Evolutionary conservation across 2,797 vertebrate genomes (phyloP), one percentile per base, ranked within the genome.

Genomic region (Eutrigla gurnardus): DNA sequence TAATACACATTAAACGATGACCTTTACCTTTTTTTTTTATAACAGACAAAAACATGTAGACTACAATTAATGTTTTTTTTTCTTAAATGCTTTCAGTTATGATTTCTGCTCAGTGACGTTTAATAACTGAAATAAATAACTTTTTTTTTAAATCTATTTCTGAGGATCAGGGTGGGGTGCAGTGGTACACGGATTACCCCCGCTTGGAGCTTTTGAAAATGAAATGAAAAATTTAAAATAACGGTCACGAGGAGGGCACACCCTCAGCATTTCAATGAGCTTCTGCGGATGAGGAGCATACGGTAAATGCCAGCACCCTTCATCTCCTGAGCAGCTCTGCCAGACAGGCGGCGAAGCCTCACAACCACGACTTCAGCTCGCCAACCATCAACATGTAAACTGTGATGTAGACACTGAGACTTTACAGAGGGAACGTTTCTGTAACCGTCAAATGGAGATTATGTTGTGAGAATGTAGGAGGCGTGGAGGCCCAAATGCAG

Each of bases 251-350:
- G 9, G 79, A 65, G 86, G 86, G 77, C 89, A 90, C 89, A 75
- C 88, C 90, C 90, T 66, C 66, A n/a, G 86, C 87, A 91, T 91
- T 82, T 91, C 82, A 91, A 89, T 91, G 87, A 89, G 89, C 75
- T 67, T 74, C 78, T 77, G 77, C 88, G 78, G 74, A 78, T 88
- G 33, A 78, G 49, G 46, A 87, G 68, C 77, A 70, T 64, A 65
- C 85, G 73, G 78, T 88, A 87, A 91, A 91, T 91, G 90, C 88
- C 90, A 92, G 73, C 78, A 60, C 67, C 82, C 88, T 81, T 88
- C 78, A 82, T 85, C 82, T 80, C 46, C 1, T 64, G 55, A 62
- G 75, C 81, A 57, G 80, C 73, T 61, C 77, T 86, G 85, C 83
- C 85, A 84, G 77, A 63, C 68, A 78, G 64, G 61, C 83, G 72